phyloP scores from a whole-genome alignment of 2,113 vertebrate genomes.

The Caracal caracal region DNA sequence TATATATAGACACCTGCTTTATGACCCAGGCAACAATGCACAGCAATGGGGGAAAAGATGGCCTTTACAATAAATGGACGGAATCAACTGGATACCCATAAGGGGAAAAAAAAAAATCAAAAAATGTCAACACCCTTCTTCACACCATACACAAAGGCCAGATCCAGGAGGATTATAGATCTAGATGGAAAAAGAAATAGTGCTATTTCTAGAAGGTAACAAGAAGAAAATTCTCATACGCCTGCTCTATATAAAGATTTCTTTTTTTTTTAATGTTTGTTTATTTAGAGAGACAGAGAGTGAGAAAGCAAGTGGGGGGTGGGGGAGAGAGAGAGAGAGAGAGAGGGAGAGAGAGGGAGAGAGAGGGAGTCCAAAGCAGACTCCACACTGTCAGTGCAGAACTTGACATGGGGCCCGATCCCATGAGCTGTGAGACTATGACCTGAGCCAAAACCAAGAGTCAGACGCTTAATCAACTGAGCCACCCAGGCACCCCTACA shows the following conservation, averaged over 20 bases:
- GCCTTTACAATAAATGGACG: not conserved
- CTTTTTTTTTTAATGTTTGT: no score
- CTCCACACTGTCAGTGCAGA: no score
- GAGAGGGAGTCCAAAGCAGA: no score
- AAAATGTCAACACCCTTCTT: not conserved
- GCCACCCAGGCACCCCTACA: no score
- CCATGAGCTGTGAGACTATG: no score
- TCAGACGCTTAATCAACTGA: no score
- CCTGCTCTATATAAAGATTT: not conserved
- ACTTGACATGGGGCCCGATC: no score
- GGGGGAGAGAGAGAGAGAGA: accelerated
- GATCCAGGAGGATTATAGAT: not conserved
- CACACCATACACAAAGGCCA: not conserved
- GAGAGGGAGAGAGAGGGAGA: no score
- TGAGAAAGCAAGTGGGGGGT: no score
- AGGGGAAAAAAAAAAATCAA: not conserved
- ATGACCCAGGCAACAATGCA: not conserved
- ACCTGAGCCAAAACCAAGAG: no score
- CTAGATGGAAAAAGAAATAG: not conserved
- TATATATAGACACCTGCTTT: not conserved
- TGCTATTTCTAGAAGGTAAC: not conserved
- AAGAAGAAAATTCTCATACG: not conserved
- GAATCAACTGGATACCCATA: not conserved
- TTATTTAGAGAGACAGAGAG: no score
- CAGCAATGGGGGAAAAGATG: not conserved